These are phyloP conservation scores for Psammodynastes pulverulentus DNA, from an alignment of 2,113 vertebrate genomes.

Conservation along the genomic window DNA sequence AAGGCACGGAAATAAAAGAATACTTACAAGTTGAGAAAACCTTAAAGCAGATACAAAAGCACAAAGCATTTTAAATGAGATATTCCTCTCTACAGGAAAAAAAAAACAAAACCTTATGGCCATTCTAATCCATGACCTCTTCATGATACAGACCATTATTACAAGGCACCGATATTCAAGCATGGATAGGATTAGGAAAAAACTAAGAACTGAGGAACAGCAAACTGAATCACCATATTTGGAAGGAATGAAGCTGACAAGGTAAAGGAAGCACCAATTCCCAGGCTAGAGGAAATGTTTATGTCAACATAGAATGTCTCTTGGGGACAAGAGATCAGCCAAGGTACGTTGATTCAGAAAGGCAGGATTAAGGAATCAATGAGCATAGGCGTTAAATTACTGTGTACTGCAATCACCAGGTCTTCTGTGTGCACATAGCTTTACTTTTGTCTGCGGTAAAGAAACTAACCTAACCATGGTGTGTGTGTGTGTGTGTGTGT, in stretches of 20 bases:
- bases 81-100: neutral
- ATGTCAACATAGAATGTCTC: neutral
- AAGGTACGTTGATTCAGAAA: neutral
- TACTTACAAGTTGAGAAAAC: slow-evolving; percentile 52
- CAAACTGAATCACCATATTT: neutral
- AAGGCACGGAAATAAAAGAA: slow-evolving; percentile 29
- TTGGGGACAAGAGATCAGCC: neutral
- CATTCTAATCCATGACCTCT: accelerated
- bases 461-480: neutral
- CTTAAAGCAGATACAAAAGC: slow-evolving; percentile 50
- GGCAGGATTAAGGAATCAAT: neutral
- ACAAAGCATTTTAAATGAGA: slow-evolving; percentile 28
- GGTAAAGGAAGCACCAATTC: neutral
- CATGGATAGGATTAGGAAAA: neutral
- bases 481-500: neutral
- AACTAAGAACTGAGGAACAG: neutral
- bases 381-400: neutral
- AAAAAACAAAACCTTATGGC: neutral
- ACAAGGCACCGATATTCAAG: neutral
- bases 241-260: neutral
- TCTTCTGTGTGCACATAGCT: neutral
- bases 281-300: neutral
- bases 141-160: neutral
- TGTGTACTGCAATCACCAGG: neutral
- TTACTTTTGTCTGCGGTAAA: neutral